Percentiles rank a stretch among this genome's conserved stretches.
These are phyloP conservation scores for Siphonodentalium dalli DNA, from an alignment of 2,888 invertebrate genomes.

Conservation along the genomic window DNA sequence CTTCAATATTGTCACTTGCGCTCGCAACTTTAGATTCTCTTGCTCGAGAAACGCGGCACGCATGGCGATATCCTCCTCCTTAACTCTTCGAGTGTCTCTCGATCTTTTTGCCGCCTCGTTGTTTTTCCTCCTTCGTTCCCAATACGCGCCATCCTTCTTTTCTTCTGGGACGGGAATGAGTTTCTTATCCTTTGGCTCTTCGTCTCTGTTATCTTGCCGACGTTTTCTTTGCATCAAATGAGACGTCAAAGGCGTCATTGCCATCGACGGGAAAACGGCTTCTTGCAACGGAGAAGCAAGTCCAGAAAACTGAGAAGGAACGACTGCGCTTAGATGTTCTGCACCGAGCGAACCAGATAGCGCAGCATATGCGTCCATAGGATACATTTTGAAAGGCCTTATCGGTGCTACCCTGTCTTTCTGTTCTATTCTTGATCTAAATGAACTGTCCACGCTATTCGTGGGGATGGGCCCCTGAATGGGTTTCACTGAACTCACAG, in stretches of 20 bases:
- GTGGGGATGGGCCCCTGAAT: too few species aligned
- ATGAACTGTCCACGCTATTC: too few species aligned
- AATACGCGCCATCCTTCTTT: slow-evolving; percentile 50
- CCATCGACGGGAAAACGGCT: slow-evolving; percentile 39
- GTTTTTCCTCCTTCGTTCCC: slow-evolving; percentile 53
- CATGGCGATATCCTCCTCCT: slow-evolving; percentile 56
- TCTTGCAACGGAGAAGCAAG: too few species aligned
- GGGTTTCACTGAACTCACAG: too few species aligned
- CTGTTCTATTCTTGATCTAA: too few species aligned
- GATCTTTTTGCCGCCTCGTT: slow-evolving; percentile 57
- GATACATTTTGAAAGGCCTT: slow-evolving; percentile 51
- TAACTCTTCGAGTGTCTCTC: slow-evolving; percentile 45
- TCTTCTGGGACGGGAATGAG: slow-evolving; percentile 45
- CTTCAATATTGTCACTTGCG: slow-evolving; percentile 53
- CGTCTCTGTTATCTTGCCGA: slow-evolving; percentile 41
- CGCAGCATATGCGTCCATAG: slow-evolving; percentile 38
- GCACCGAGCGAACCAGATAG: slow-evolving; percentile 22
- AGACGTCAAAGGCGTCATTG: slow-evolving; percentile 49
- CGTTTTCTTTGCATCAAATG: slow-evolving; percentile 50
- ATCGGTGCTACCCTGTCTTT: too few species aligned
- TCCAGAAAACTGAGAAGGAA: slow-evolving; percentile 1
- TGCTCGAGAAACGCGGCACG: slow-evolving; percentile 52
- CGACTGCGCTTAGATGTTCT: not conserved
- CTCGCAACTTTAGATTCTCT: slow-evolving; percentile 52
- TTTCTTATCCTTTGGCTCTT: slow-evolving; percentile 29